These are phyloP conservation scores for Onthophagus taurus DNA, from an alignment of 1,140 invertebrate genomes.

Conservation along the genomic window DNA sequence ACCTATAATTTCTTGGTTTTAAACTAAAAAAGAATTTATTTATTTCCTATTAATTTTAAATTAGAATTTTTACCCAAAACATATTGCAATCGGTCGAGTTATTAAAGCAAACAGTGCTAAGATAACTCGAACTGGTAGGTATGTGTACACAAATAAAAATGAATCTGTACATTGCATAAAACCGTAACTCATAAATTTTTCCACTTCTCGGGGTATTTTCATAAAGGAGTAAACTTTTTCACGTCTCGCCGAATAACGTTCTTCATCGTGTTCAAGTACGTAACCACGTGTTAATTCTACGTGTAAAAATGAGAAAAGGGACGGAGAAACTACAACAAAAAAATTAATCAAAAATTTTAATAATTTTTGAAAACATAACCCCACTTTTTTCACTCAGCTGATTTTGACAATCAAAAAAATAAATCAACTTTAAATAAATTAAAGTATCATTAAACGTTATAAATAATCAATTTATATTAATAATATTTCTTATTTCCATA, in stretches of 20 bases:
- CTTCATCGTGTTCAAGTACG: slow-evolving; percentile 86
- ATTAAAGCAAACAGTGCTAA: slow-evolving; percentile 75
- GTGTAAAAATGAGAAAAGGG: slow-evolving; percentile 65
- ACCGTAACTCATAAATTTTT: slow-evolving; percentile 92
- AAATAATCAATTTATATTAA: too few species aligned
- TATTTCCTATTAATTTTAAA: neutral
- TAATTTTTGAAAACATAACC: too few species aligned
- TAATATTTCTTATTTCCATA: too few species aligned
- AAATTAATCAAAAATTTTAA: slow-evolving; percentile 3
- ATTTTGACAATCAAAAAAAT: too few species aligned
- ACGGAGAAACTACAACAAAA: slow-evolving; percentile 41
- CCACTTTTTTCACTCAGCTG: too few species aligned
- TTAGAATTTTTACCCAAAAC: slow-evolving; percentile 54
- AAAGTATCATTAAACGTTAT: too few species aligned
- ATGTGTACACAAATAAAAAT: slow-evolving; percentile 95
- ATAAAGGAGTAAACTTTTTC: slow-evolving; percentile 97
- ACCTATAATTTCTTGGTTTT: neutral
- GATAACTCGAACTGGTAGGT: slow-evolving; percentile 86
- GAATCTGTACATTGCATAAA: slow-evolving; percentile 97
- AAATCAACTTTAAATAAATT: too few species aligned
- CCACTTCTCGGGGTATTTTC: slow-evolving; percentile 87
- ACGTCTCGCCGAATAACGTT: slow-evolving; percentile 81
- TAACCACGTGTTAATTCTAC: slow-evolving; percentile 87
- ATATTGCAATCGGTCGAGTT: slow-evolving; percentile 57
- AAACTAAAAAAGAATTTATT: neutral